Base-by-base conservation (phyloP, 1,140 invertebrate species). In the Pissodes strobi region DNA sequence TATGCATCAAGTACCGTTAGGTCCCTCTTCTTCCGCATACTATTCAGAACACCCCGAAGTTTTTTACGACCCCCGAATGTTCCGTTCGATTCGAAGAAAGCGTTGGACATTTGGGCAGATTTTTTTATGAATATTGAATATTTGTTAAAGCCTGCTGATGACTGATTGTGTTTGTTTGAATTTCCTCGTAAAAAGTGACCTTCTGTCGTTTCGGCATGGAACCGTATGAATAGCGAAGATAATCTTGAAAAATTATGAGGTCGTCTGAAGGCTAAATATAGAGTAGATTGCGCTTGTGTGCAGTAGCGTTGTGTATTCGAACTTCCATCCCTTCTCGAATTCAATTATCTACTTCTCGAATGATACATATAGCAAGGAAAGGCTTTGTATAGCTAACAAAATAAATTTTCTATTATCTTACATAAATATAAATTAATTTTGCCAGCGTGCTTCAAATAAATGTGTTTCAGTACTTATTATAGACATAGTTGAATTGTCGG, bases 41-140 rank as follows among this genome's bases (percentile, higher is more conserved):
- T 48, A 46, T 41, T 21, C 13, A 45, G 52, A 46, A 55, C 61
- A 43, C 51, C 49, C 49, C 18, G 21, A 25, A 56, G 23, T 64
- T 64, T 64, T 63, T 64, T 64, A 41, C 41, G 49, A 38, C 41
- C 49, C 43, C 39, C 22, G 41, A 52, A 61, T 22, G 41, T 39
- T 37, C 61, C 61, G 61, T 64, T 55, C 38, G 39, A 17, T 64
- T 64, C 61, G 21, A 43, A 39, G 61, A 64, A 64, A 45, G 22
- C 22, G 18, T 39, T 25, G 41, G 43, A 56, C 61, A 46, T 18
- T 48, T 45, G 61, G 38, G 59, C 23, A 48, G 41, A 38, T 48
- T 56, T 64, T 62, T 64, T 64, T 64, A 64, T 64, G 46, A 61
- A 61, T 61, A 39, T 61, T 38, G 46, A 61, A 51, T 56, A 43